Percentiles rank a stretch among this genome's conserved stretches.
Conservation (phyloP, 2,113 vertebrate genomes). For the Pteropus alecto region DNA sequence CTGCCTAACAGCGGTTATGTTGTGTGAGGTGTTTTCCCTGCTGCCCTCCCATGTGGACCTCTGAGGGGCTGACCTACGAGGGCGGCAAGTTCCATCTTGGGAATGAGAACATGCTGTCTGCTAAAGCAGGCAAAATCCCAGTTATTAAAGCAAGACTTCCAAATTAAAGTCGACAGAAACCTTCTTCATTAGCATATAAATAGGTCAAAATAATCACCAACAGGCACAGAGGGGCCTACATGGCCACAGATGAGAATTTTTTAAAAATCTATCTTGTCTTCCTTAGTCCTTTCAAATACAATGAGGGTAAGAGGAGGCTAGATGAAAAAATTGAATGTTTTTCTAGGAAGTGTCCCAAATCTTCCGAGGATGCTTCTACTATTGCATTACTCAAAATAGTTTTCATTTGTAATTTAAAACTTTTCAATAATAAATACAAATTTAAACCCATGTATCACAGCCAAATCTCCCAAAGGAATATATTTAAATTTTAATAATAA, state of each 20-base stretch:
- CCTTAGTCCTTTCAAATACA: constrained; percentile 29
- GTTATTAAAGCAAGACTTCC: constrained; percentile 37
- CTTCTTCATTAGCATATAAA: constrained; percentile 38
- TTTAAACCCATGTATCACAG: not conserved
- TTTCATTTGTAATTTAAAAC: constrained; percentile 23
- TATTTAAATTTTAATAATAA: not conserved
- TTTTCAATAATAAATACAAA: not conserved
- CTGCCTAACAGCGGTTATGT: not conserved
- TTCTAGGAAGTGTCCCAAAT: not conserved
- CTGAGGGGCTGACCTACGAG: not conserved
- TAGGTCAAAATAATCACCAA: constrained; percentile 38
- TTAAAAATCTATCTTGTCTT: not conserved
- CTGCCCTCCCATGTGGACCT: not conserved
- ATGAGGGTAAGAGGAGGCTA: not conserved
- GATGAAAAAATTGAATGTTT: not conserved
- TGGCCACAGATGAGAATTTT: not conserved
- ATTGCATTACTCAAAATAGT: not conserved
- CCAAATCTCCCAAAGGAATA: not conserved
- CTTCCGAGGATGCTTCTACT: not conserved
- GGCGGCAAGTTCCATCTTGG: not conserved
- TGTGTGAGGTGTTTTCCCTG: not conserved
- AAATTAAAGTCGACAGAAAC: not conserved
- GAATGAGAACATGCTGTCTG: not conserved
- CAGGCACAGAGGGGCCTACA: not conserved
- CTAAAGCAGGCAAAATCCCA: constrained; percentile 33